Percentiles rank a stretch among this genome's conserved stretches.
These are phyloP conservation scores for Oxyura jamaicensis DNA, from an alignment of 2,113 vertebrate genomes.

Conservation along the genomic window DNA sequence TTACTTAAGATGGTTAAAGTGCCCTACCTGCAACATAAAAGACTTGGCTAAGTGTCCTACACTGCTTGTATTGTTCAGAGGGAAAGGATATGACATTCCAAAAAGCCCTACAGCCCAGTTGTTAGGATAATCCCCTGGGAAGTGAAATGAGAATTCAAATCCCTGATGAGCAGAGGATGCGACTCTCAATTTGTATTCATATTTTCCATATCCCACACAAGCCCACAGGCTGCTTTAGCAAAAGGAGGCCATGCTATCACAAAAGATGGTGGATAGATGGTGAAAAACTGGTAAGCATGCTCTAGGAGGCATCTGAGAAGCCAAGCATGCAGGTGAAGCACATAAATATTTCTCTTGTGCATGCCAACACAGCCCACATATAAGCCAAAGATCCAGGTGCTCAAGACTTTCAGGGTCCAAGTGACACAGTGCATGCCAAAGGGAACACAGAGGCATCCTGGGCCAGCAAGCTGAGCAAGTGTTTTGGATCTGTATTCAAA, in stretches of 20 bases:
- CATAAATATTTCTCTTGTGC: not conserved
- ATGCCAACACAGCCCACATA: not conserved
- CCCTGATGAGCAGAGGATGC: not conserved
- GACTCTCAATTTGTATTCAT: not conserved
- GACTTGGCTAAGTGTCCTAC: not conserved
- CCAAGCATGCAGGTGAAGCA: not conserved
- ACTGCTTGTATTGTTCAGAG: not conserved
- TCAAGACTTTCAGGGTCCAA: accelerated
- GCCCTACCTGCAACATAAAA: not conserved
- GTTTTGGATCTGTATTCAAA: not conserved
- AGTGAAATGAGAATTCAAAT: not conserved
- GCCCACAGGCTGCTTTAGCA: not conserved
- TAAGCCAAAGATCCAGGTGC: not conserved
- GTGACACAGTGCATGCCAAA: not conserved
- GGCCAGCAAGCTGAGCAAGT: not conserved
- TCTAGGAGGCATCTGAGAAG: not conserved
- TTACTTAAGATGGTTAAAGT: not conserved
- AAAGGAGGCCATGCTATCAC: not conserved
- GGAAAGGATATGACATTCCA: not conserved
- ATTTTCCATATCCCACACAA: not conserved
- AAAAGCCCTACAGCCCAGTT: not conserved
- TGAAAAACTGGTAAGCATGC: not conserved
- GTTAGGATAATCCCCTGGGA: not conserved
- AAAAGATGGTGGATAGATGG: not conserved
- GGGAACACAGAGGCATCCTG: not conserved